Evolutionary conservation across 2,888 invertebrate species (phyloP), one percentile per base, ranked within the genome.

Genomic region (Drosophila anomelani): DNA sequence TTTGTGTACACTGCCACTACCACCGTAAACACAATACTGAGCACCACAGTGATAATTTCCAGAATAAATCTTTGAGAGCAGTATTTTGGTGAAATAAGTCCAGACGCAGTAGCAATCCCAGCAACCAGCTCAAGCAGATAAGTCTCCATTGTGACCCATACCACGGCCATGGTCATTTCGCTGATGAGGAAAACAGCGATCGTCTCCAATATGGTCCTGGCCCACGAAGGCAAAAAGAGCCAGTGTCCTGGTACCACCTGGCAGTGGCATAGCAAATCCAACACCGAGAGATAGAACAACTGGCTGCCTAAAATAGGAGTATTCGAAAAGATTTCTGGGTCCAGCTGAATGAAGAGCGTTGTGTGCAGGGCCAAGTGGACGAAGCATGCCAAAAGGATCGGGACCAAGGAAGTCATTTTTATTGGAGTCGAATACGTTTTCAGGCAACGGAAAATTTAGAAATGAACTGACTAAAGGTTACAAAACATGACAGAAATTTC

Each of bases 211-310:
- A 60, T 0, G 20, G 57, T 57, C 23, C 13, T 49, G 12, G 9
- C 10, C 32, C 57, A 38, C 9, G 6, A 3, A 0, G 77, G 63
- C 9, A 63, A 10, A 2, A 9, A 7, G 0, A 10, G 26, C 59
- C 62, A 77, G 17, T 17, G 49, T 0, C 12, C 15, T 9, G 73
- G 76, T 7, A 73, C n/a, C 0, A 67, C 0, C 0, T 63, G 17
- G 2, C 23, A 23, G 7, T 47, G 12, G 13, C 39, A 44, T 4
- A 76, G 23, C 6, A 73, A 47, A 8, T 62, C 77, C 67, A 77
- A 67, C 9, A 76, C 26, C 8, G 77, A 55, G 0, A 77, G 9
- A 46, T 76, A 77, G 38, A 73, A 47, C 7, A 77, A 34, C 13
- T 60, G 46, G 15, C 51, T 56, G 9, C 57, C 67, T 12, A 63